Evolutionary conservation across 2,888 invertebrate genomes (phyloP).

Genomic region (Stenotaenia linearis): DNA sequence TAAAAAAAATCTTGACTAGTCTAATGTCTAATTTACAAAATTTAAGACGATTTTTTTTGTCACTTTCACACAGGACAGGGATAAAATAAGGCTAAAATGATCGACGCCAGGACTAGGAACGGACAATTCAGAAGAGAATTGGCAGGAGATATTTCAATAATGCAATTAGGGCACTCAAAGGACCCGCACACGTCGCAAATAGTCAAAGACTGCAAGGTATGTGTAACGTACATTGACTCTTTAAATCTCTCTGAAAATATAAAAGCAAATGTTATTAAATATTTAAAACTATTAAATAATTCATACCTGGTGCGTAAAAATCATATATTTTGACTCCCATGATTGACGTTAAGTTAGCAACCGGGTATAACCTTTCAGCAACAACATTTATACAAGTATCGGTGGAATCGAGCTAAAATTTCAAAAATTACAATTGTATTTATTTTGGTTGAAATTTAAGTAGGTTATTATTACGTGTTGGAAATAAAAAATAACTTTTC

Average conservation of each 20-base stretch:
- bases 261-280: too few relatives aligned
- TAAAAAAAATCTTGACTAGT: neutral
- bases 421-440: neutral
- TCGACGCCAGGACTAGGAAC: neutral
- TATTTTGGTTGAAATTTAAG: neutral
- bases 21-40: slow-evolving; percentile 2
- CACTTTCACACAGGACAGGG: neutral
- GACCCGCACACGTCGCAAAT: slow-evolving; percentile 93
- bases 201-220: slow-evolving; percentile 77
- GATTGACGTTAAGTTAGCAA: slow-evolving; percentile 92
- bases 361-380: slow-evolving; percentile 89
- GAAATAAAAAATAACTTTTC: slow-evolving; percentile 87
- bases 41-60: neutral
- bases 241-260: slow-evolving; percentile 74
- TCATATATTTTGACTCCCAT: slow-evolving; percentile 86
- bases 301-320: slow-evolving; percentile 85
- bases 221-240: slow-evolving; percentile 81
- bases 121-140: neutral
- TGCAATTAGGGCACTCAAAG: slow-evolving; percentile 87
- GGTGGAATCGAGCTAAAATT: slow-evolving; percentile 67
- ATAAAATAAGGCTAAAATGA: neutral
- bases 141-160: neutral
- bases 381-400: slow-evolving; percentile 87
- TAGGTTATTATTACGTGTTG: slow-evolving; percentile 67
- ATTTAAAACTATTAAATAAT: too few relatives aligned